Evolutionary conservation across 2,113 vertebrate species (phyloP).

Genomic region (Centrocercus urophasianus): DNA sequence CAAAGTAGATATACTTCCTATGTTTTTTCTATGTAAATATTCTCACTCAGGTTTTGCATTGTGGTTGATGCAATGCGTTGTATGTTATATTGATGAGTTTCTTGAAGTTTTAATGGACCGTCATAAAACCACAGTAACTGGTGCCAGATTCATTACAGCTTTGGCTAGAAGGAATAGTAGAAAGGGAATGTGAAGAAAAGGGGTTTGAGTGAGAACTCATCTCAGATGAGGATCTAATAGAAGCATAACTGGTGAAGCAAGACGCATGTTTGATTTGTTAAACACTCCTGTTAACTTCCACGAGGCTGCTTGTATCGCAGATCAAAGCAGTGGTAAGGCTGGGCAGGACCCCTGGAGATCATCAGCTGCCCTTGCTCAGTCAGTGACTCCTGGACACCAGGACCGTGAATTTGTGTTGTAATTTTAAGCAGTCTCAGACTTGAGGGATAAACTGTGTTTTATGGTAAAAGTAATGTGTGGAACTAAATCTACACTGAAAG

Average conservation of each 20-base stretch:
- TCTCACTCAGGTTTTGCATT: neutral
- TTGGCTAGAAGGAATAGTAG: neutral
- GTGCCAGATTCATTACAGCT: neutral
- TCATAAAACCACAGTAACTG: neutral
- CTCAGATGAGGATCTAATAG: neutral
- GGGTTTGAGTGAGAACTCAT: neutral
- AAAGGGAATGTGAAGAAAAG: neutral
- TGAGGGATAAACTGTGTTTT: neutral
- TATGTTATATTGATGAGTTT: neutral
- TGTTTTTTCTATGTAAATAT: neutral
- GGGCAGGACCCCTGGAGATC: neutral
- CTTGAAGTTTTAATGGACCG: neutral
- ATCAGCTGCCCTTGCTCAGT: neutral
- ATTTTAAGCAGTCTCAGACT: neutral
- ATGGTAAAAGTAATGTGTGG: neutral
- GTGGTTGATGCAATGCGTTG: neutral
- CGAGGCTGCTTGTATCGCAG: neutral
- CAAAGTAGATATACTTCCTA: neutral
- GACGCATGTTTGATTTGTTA: neutral
- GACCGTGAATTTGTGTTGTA: neutral
- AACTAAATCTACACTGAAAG: neutral
- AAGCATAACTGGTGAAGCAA: neutral
- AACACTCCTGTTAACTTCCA: neutral
- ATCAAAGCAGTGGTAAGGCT: neutral
- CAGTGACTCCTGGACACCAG: neutral